Conservation (phyloP, 2,797 vertebrate species). For the Emys orbicularis region DNA sequence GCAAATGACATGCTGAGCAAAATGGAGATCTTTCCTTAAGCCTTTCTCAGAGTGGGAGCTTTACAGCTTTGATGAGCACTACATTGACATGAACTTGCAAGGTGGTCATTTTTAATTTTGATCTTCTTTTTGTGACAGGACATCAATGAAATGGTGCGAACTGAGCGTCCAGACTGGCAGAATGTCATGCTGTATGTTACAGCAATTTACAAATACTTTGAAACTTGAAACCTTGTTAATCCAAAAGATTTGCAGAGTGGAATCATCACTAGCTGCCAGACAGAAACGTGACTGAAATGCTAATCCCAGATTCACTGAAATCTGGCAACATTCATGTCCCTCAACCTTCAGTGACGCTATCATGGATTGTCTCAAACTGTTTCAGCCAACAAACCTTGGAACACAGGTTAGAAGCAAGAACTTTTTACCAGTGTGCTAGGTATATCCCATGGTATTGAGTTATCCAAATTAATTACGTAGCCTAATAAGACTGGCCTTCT, state of each 20-base stretch:
- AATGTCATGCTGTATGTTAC: constrained; percentile 98
- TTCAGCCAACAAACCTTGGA: constrained; percentile 63
- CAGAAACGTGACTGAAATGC: constrained; percentile 44
- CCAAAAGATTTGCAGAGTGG: not conserved
- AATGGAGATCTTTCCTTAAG: not conserved
- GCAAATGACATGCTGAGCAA: not conserved
- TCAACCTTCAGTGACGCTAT: constrained; percentile 35
- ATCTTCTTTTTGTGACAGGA: constrained; percentile 85
- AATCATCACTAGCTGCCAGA: constrained; percentile 32
- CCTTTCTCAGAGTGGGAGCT: not conserved
- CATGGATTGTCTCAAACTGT: constrained; percentile 40
- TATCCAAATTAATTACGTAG: constrained; percentile 59
- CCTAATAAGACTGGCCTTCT: constrained; percentile 55
- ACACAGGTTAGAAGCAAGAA: constrained; percentile 46
- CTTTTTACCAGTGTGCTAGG: constrained; percentile 41
- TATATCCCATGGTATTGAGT: constrained; percentile 54
- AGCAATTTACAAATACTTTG: constrained; percentile 98
- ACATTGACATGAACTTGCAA: not conserved
- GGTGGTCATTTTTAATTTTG: not conserved
- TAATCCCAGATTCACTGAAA: constrained; percentile 60
- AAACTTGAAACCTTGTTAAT: constrained; percentile 87
- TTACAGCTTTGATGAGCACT: not conserved
- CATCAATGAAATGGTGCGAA: constrained; percentile 96
- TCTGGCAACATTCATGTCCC: constrained; percentile 50
- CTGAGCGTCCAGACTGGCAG: constrained; percentile 96